Evolutionary conservation across 2,797 vertebrate species (phyloP), one percentile per base, ranked within the genome.

Genomic region (Bradypodion pumilum): DNA sequence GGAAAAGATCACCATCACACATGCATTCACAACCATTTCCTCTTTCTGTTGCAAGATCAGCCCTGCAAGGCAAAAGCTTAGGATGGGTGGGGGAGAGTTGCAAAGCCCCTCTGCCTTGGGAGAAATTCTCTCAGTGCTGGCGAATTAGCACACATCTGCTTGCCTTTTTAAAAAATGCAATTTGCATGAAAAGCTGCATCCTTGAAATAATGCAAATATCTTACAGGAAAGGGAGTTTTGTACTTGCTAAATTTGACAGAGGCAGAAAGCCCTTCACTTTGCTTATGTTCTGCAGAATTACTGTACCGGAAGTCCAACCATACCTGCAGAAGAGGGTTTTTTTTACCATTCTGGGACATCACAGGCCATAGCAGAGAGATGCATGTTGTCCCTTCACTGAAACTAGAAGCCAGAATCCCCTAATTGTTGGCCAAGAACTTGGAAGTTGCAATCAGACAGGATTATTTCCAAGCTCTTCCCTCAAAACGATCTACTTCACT

Each of bases 191-290:
- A 75, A 83, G 80, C 0, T 5, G 76, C 85, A 79, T 78, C 86
- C 82, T 78, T n/a, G 82, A 84, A 88, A 91, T 89, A 89, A 94
- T 84, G 87, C 81, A 92, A 94, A 91, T 87, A 86, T 82, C 73
- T 86, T 13, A 70, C 27, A 83, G 78, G 77, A 82, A 19, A 70
- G 65, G 74, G 82, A 90, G 73, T 0, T 2, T 85, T 85, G 83
- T 73, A 81, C 0, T 37, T 1, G 75, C 52, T 62, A 86, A 63
- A 40, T 87, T 13, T 74, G n/a, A 1, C 6, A 49, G 49, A 9
- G 40, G 8, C 1, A 5, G 70, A n/a, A 29, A 19, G 6, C 13
- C 52, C 52, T 19, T 19, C 19, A 19, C 52, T 56, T 56, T 56
- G 3, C 52, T 6, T n/a, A 52, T 19, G 40, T 72, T 70, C 46